Conservation (phyloP, 1,140 invertebrate genomes). For the Sitobion miscanthi region DNA sequence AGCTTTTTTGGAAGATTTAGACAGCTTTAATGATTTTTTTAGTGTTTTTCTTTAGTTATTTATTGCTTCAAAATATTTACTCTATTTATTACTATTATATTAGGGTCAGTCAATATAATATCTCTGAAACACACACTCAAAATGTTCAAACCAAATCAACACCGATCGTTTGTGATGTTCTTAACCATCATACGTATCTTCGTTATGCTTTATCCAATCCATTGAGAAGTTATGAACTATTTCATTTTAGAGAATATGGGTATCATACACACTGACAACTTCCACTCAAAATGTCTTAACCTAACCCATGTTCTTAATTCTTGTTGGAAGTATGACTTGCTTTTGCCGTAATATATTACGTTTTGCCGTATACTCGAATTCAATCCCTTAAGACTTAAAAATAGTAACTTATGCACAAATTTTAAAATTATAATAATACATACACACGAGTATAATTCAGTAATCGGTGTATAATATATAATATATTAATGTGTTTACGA, state of each 20-base stretch:
- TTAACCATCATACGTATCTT: background rate
- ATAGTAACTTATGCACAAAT: background rate
- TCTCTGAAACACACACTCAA: background rate
- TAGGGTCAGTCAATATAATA: background rate
- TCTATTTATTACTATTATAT: background rate
- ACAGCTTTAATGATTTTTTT: no score
- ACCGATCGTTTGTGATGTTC: background rate
- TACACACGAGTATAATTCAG: background rate
- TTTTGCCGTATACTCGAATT: background rate
- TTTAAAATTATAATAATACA: background rate
- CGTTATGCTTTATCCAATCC: background rate
- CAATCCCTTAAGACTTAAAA: background rate
- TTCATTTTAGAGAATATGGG: background rate
- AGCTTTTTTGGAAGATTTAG: no score
- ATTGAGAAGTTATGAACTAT: background rate
- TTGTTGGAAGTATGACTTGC: background rate
- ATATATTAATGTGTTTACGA: no score
- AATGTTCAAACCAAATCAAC: background rate
- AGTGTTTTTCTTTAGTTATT: no score
- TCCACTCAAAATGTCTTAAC: background rate
- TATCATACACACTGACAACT: background rate
- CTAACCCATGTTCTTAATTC: background rate
- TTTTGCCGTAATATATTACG: background rate
- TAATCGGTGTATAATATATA: background rate
- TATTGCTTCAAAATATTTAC: no score